These are phyloP conservation scores for Ctenochaetus hawaiiensis DNA, from an alignment of 2,797 vertebrate genomes.

Conservation along the genomic window DNA sequence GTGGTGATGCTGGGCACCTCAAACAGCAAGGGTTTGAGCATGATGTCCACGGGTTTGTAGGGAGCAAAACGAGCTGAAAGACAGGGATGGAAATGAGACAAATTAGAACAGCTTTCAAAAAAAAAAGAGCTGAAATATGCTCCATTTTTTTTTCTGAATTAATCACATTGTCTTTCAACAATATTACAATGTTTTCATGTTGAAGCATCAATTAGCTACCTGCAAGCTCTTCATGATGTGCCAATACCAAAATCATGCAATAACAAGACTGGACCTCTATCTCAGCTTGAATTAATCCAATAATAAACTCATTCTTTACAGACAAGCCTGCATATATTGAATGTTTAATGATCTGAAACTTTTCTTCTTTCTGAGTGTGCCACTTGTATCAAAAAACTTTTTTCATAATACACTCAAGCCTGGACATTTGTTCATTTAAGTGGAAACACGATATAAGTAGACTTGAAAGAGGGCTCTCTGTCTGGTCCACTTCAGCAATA, in stretches of 20 bases:
- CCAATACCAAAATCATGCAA: constrained; percentile 2
- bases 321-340: not conserved
- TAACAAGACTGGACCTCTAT: not conserved
- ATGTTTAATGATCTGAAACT: not conserved
- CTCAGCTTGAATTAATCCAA: constrained; percentile 2
- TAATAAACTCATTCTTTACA: not conserved
- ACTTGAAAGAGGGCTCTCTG: constrained; percentile 26
- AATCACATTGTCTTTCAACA: not conserved
- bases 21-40: constrained; percentile 97
- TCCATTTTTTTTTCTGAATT: not conserved
- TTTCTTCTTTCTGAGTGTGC: not conserved
- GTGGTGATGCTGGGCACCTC: constrained; percentile 99
- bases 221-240: not conserved
- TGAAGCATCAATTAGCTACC: not conserved
- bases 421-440: constrained; percentile 23
- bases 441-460: constrained; percentile 14
- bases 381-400: not conserved
- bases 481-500: constrained; percentile 43
- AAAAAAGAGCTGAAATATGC: not conserved
- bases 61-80: constrained; percentile 91
- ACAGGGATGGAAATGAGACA: not conserved
- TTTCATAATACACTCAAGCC: not conserved
- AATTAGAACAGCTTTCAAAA: not conserved
- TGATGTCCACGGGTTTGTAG: constrained; percentile 97
- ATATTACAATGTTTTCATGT: not conserved